Evolutionary conservation across 2,888 invertebrate genomes (phyloP).

Genomic region (Mystacides longicornis): DNA sequence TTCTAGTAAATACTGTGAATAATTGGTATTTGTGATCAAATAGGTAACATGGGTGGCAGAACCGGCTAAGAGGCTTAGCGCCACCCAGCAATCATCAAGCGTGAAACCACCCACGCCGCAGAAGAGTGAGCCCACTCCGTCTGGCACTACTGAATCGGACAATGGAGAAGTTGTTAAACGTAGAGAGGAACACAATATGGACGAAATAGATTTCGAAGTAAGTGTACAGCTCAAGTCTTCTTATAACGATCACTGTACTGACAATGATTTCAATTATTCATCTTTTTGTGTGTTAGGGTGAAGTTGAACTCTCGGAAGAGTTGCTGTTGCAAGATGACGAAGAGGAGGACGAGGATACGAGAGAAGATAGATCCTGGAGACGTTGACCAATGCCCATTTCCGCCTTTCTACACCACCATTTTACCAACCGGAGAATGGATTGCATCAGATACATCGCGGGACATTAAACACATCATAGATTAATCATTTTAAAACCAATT

Average conservation of each 20-base stretch:
- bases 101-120: constrained; percentile 1
- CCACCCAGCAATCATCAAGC: constrained; percentile 1
- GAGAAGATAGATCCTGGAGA: constrained; percentile 83
- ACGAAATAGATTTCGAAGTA: constrained; percentile 12
- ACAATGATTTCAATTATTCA: neutral
- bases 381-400: constrained; percentile 65
- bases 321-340: constrained; percentile 63
- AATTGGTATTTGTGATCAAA: neutral
- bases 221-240: no score
- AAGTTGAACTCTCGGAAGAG: constrained; percentile 19
- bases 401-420: no score
- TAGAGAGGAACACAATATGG: constrained; percentile 4
- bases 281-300: constrained; percentile 11
- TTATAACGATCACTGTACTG: no score
- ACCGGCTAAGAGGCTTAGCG: constrained; percentile 20
- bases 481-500: no score
- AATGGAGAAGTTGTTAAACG: neutral
- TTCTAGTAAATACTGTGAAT: neutral
- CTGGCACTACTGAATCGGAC: constrained; percentile 3
- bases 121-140: constrained; percentile 3
- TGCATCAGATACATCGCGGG: no score
- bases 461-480: no score
- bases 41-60: constrained; percentile 42
- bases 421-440: no score
- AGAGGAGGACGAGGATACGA: constrained; percentile 80